phyloP scores from a whole-genome alignment of 2,888 invertebrate genomes.

The Cephus pygmeus region DNA sequence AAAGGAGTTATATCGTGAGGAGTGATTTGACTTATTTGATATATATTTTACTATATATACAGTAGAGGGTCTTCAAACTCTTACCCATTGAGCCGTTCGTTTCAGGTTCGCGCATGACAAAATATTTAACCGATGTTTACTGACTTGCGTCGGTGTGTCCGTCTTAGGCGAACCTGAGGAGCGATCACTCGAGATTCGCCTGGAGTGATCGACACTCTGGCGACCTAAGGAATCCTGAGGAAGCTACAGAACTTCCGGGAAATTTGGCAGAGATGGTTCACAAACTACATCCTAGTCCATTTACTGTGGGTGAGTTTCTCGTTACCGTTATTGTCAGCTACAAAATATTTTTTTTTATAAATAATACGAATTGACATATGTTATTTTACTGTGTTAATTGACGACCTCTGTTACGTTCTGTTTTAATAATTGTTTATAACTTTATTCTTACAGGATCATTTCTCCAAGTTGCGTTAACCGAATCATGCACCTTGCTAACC shows the following conservation, averaged over 20 bases:
- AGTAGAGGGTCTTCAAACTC: background rate
- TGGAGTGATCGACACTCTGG: background rate
- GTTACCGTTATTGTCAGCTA: background rate
- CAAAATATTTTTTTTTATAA: background rate
- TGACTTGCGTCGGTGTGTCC: slow-evolving; percentile 11
- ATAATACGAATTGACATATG: background rate
- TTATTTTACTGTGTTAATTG: background rate
- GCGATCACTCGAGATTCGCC: slow-evolving; percentile 2
- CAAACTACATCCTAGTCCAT: background rate
- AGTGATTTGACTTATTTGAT: background rate
- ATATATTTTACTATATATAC: background rate
- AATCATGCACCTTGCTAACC: background rate
- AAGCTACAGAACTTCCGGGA: background rate
- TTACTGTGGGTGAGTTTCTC: background rate
- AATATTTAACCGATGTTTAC: slow-evolving; percentile 23
- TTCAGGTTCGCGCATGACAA: slow-evolving; percentile 21
- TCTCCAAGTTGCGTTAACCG: background rate
- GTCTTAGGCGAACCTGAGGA: slow-evolving; percentile 2
- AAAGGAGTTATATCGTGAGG: too few species aligned
- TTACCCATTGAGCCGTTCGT: background rate
- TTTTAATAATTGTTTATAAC: background rate
- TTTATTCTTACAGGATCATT: background rate
- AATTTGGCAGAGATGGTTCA: background rate
- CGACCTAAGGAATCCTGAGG: background rate
- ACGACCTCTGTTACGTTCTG: background rate